Conservation (phyloP, 2,797 vertebrate species). For the Antennarius maculatus region DNA sequence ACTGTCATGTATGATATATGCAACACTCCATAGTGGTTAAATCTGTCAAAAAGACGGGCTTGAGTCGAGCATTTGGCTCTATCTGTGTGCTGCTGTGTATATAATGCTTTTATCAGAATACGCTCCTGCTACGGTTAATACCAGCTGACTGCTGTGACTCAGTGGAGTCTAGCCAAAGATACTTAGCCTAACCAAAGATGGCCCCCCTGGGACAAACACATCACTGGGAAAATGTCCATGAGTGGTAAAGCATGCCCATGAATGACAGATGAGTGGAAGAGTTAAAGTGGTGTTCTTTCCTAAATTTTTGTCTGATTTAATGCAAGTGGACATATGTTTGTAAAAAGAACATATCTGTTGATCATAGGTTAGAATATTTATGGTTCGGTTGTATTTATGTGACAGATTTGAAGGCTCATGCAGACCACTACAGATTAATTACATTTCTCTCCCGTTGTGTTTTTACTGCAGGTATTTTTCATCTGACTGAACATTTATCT, state of each 20-base stretch:
- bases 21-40: neutral
- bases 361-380: conserved; percentile 12
- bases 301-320: conserved; percentile 19
- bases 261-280: conserved; percentile 23
- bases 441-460: neutral
- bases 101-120: conserved; percentile 35
- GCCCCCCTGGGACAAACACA: conserved; percentile 9
- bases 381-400: neutral
- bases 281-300: conserved; percentile 1
- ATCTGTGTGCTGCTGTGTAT: conserved; percentile 3
- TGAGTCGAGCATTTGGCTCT: conserved; percentile 9
- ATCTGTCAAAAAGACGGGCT: conserved; percentile 10
- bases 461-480: conserved; percentile 9
- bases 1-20: too few species aligned
- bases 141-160: conserved; percentile 24
- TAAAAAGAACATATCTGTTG: neutral
- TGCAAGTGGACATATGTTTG: neutral
- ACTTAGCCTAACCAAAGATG: conserved; percentile 27
- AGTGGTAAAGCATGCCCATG: neutral
- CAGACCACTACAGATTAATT: conserved; percentile 1
- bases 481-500: conserved; percentile 27
- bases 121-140: conserved; percentile 13
- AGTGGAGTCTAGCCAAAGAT: conserved; percentile 13
- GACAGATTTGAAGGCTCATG: neutral
- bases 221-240: conserved; percentile 3